phyloP scores from a whole-genome alignment of 2,797 vertebrate genomes.

The Anguilla megastoma region DNA sequence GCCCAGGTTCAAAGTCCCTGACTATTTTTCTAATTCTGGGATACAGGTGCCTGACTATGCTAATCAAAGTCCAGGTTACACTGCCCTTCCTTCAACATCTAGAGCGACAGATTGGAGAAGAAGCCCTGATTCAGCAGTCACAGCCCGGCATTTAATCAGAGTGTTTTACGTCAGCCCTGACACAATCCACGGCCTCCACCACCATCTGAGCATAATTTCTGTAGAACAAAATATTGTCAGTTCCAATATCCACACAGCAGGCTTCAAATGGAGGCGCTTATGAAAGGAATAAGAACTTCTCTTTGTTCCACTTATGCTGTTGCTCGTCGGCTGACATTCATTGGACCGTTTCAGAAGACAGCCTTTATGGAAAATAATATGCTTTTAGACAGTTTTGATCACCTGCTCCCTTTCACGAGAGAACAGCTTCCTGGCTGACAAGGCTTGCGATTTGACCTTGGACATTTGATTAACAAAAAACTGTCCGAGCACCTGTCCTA shows the following conservation, averaged over 20 bases:
- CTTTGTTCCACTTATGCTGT: not conserved
- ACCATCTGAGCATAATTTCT: not conserved
- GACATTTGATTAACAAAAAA: slow-evolving; percentile 5
- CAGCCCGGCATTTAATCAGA: not conserved
- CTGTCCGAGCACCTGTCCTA: not conserved
- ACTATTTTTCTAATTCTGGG: not conserved
- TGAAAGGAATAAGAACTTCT: not conserved
- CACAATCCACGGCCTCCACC: not conserved
- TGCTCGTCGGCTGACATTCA: not conserved
- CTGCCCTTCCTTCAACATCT: not conserved
- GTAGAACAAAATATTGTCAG: not conserved
- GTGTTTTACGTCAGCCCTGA: not conserved
- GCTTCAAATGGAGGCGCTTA: not conserved
- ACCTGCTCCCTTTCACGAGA: not conserved
- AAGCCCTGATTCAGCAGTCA: not conserved
- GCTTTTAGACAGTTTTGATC: not conserved
- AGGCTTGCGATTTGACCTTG: not conserved
- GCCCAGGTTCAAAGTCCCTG: not conserved
- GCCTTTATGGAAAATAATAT: not conserved
- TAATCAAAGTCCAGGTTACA: not conserved
- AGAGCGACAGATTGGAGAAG: not conserved
- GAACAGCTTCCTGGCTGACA: not conserved
- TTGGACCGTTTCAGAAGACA: not conserved
- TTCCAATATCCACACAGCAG: not conserved
- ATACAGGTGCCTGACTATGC: not conserved